These are phyloP conservation scores for Acleris sparsana DNA, from an alignment of 2,888 invertebrate genomes.

Conservation along the genomic window DNA sequence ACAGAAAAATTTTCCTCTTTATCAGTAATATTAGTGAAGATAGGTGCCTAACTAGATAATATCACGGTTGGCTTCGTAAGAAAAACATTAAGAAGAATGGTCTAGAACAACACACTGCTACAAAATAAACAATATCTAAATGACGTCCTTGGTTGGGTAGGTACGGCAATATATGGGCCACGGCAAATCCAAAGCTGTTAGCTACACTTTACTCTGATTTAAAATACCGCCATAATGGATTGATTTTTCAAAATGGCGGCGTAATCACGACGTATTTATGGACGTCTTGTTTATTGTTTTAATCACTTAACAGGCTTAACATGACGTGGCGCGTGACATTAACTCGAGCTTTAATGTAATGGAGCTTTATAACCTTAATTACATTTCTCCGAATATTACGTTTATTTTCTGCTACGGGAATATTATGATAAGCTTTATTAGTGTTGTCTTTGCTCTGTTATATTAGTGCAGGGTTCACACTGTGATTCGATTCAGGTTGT, in stretches of 20 bases:
- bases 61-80: too few relatives aligned
- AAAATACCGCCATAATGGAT: constrained; percentile 22
- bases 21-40: too few relatives aligned
- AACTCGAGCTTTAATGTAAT: constrained; percentile 10
- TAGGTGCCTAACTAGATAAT: too few relatives aligned
- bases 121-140: too few relatives aligned
- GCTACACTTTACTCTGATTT: constrained; percentile 27
- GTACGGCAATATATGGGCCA: constrained; percentile 9
- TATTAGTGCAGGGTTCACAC: too few relatives aligned
- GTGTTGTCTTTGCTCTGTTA: too few relatives aligned
- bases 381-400: neutral
- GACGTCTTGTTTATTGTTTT: constrained; percentile 18
- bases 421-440: too few relatives aligned
- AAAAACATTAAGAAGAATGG: too few relatives aligned
- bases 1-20: too few relatives aligned
- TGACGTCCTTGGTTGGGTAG: constrained; percentile 9
- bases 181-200: neutral
- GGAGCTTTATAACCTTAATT: constrained; percentile 4
- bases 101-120: too few relatives aligned
- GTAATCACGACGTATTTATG: constrained; percentile 24
- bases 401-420: too few relatives aligned
- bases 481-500: too few relatives aligned
- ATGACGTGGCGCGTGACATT: constrained; percentile 8
- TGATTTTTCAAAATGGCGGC: constrained; percentile 1
- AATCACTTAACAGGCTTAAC: constrained; percentile 29